Evolutionary conservation across 1,140 invertebrate species (phyloP).

Genomic region (Trachelipus rathkii): DNA sequence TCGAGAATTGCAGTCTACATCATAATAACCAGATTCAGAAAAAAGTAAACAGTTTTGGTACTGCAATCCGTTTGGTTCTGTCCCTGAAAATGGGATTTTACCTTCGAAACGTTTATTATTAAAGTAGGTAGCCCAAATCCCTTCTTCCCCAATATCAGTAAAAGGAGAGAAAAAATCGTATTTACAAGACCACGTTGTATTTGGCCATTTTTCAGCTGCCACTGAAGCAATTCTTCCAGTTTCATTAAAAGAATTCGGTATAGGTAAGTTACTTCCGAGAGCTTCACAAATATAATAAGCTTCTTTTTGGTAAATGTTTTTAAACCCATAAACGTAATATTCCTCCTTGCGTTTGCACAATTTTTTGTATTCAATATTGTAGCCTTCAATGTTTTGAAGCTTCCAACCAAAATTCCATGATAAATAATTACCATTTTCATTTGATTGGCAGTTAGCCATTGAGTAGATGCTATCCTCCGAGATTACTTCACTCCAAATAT

Average conservation of each 20-base stretch:
- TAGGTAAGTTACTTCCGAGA: conserved; percentile 14
- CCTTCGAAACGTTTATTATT: conserved; percentile 10
- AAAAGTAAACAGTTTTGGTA: conserved; percentile 26
- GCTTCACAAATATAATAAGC: conserved; percentile 21
- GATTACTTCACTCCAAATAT: no score
- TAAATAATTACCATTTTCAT: conserved; percentile 12
- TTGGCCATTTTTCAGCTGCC: background rate
- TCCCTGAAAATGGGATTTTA: background rate
- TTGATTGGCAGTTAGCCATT: no score
- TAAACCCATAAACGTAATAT: background rate
- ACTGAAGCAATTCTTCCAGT: background rate
- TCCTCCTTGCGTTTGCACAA: background rate
- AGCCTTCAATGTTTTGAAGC: background rate
- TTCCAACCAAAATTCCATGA: conserved; percentile 22
- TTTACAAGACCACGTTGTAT: background rate
- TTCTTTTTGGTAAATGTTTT: background rate
- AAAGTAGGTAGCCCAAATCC: background rate
- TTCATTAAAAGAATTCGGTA: background rate
- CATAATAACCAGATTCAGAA: background rate
- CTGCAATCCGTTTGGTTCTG: conserved; percentile 22
- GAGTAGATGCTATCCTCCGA: no score
- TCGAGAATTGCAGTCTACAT: conserved; percentile 12
- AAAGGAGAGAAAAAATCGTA: conserved; percentile 16
- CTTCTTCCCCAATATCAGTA: conserved; percentile 5
- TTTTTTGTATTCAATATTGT: background rate